Conservation (phyloP, 2,797 vertebrate genomes). For the Petrocephalus sullivani region DNA sequence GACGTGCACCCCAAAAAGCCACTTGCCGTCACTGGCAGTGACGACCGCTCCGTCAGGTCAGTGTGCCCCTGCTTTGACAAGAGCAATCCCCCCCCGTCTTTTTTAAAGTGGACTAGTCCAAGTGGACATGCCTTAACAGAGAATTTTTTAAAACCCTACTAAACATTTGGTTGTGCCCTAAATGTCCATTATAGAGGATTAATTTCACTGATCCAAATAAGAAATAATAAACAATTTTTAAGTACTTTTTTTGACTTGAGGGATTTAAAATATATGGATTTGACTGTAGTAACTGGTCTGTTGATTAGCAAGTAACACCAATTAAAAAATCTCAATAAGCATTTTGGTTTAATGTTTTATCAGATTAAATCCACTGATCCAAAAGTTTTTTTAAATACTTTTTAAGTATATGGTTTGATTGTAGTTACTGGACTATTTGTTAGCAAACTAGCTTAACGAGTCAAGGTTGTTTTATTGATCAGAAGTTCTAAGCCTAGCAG, state of each 20-base stretch:
- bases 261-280: background rate
- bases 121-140: background rate
- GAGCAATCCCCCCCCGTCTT: background rate
- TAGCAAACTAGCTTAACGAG: background rate
- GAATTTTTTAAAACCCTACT: background rate
- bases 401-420: background rate
- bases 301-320: background rate
- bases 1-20: conserved; percentile 90
- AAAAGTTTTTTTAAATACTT: background rate
- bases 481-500: background rate
- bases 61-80: conserved; percentile 13
- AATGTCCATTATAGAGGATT: background rate
- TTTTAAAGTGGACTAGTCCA: background rate
- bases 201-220: background rate
- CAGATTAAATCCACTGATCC: background rate
- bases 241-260: background rate
- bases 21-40: conserved; percentile 85
- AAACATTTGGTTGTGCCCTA: background rate
- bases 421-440: background rate
- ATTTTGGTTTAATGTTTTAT: background rate
- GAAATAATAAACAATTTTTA: background rate
- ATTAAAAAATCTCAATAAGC: background rate
- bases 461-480: background rate
- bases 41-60: conserved; percentile 87
- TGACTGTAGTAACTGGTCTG: background rate